These are phyloP conservation scores for Dynastes tityus DNA, from an alignment of 2,888 invertebrate genomes.

Conservation along the genomic window DNA sequence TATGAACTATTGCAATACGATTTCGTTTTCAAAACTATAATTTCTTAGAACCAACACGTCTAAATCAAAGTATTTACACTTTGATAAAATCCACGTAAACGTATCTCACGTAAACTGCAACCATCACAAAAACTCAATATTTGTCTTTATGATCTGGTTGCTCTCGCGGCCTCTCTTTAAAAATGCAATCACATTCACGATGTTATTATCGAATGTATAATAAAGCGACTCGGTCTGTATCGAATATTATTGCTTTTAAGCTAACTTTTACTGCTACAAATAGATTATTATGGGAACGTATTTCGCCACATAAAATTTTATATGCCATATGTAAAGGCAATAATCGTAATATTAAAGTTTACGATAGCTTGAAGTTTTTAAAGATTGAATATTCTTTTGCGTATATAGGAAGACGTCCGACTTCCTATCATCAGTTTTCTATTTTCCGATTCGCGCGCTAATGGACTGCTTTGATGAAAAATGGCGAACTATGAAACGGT, in stretches of 20 bases:
- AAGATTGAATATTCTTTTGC: slow-evolving; percentile 31
- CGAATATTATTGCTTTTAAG: slow-evolving; percentile 11
- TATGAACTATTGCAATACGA: too few species aligned
- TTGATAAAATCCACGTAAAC: background rate
- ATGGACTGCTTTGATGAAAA: too few species aligned
- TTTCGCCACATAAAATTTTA: slow-evolving; percentile 37
- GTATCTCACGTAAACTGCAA: background rate
- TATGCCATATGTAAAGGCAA: slow-evolving; percentile 40
- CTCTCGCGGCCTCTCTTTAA: background rate
- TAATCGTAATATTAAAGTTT: slow-evolving; percentile 42
- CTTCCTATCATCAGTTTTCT: background rate
- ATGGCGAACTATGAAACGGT: background rate
- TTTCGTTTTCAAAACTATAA: too few species aligned
- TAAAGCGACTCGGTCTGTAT: slow-evolving; percentile 7
- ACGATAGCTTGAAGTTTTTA: slow-evolving; percentile 27
- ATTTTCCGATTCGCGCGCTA: too few species aligned
- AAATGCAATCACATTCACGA: slow-evolving; percentile 9
- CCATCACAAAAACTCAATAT: background rate
- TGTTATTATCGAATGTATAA: slow-evolving; percentile 24
- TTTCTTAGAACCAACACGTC: too few species aligned
- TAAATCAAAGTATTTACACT: background rate
- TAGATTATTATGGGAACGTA: slow-evolving; percentile 20
- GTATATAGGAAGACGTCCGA: background rate
- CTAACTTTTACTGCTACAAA: slow-evolving; percentile 15
- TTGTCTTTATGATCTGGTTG: background rate